Conservation (phyloP, 2,888 invertebrate species). For the Steinernema carpocapsae region DNA sequence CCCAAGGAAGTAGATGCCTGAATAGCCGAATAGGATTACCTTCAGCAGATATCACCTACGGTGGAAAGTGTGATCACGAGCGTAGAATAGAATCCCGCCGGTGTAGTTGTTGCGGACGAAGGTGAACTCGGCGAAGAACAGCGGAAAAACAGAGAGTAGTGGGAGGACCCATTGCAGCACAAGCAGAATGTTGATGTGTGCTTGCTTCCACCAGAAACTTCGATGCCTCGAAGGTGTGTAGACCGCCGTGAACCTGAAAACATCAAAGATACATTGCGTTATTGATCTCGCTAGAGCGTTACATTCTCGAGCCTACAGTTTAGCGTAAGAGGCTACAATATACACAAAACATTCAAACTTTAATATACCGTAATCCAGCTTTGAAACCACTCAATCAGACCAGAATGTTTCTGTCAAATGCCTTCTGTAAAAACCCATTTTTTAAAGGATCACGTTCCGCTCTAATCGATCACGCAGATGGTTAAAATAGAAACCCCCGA, state of each 20-base stretch:
- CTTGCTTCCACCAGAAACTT: constrained; percentile 54
- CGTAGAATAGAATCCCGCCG: constrained; percentile 50
- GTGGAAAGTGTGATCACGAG: constrained; percentile 50
- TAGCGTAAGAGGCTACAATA: too few species aligned
- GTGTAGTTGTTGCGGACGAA: constrained; percentile 47
- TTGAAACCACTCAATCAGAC: too few species aligned
- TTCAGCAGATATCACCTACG: constrained; percentile 6
- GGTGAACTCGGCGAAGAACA: constrained; percentile 52
- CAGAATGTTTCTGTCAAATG: too few species aligned
- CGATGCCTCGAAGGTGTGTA: constrained; percentile 55
- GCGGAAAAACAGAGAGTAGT: constrained; percentile 47
- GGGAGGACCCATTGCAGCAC: constrained; percentile 55
- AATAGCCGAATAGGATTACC: too few species aligned
- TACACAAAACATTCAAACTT: too few species aligned
- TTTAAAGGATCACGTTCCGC: too few species aligned
- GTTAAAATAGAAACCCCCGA: too few species aligned
- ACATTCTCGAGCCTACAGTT: too few species aligned
- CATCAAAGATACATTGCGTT: neutral
- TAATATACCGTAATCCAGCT: too few species aligned
- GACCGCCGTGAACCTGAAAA: constrained; percentile 55
- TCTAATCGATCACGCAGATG: too few species aligned
- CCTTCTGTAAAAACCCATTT: too few species aligned
- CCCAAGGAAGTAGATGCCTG: constrained; percentile 48
- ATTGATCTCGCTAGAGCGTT: neutral
- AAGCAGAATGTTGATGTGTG: constrained; percentile 43